A percentile compares a stretch with the other conserved stretches of the same genome.
Evolutionary conservation across 2,888 invertebrate genomes (phyloP).

Genomic region (Amiota minor): DNA sequence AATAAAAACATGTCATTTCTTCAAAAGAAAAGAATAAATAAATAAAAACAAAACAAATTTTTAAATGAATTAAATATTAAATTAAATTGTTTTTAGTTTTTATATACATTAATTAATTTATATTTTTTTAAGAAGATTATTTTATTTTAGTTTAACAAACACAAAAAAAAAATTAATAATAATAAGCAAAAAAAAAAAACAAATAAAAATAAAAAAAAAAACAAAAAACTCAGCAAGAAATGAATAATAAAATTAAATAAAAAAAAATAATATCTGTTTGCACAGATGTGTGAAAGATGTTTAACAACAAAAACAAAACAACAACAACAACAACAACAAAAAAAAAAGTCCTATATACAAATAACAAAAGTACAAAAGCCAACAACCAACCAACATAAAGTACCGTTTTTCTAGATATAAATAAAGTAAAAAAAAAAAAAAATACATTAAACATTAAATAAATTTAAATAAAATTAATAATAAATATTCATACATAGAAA

Average conservation of each 20-base stretch:
- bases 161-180: conserved; percentile 23
- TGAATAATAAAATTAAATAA: conserved; percentile 33
- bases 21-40: not conserved
- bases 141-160: not conserved
- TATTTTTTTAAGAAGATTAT: too few relatives aligned
- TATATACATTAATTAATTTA: not conserved
- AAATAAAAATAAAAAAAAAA: not conserved
- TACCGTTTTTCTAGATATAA: conserved; percentile 53
- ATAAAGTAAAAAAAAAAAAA: conserved; percentile 28
- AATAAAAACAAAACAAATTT: not conserved
- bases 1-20: not conserved
- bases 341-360: conserved; percentile 63
- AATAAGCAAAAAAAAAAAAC: conserved; percentile 13
- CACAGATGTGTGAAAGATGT: conserved; percentile 31
- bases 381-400: conserved; percentile 65
- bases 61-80: too few relatives aligned
- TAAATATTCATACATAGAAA: conserved; percentile 51
- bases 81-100: not conserved
- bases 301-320: conserved; percentile 41
- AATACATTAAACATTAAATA: conserved; percentile 32
- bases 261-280: conserved; percentile 36
- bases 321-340: conserved; percentile 36
- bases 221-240: conserved; percentile 7
- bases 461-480: not conserved
- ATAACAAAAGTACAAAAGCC: conserved; percentile 66